phyloP scores from a whole-genome alignment of 2,888 invertebrate genomes.

The Rotaria sp. region DNA sequence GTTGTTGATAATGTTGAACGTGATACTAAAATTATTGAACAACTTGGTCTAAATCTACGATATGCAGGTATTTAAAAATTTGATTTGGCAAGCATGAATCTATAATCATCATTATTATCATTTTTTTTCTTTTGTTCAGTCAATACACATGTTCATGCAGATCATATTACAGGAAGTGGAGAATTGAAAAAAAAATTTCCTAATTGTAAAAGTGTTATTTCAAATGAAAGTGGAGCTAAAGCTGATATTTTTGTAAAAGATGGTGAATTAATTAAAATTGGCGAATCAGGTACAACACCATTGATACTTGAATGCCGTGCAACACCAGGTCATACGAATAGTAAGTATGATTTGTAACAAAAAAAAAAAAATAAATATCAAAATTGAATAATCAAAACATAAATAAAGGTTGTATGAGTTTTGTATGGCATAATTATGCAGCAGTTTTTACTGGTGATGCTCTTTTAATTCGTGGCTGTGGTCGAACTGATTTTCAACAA shows the following conservation, averaged over 20 bases:
- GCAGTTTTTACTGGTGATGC: constrained; percentile 87
- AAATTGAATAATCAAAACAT: neutral
- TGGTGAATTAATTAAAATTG: constrained; percentile 60
- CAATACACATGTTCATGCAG: constrained; percentile 97
- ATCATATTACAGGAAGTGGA: constrained; percentile 91
- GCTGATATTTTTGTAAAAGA: constrained; percentile 73
- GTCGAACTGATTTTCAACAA: constrained; percentile 76
- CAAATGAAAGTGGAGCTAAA: constrained; percentile 70
- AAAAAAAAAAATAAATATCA: neutral
- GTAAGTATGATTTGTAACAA: neutral
- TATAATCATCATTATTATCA: neutral
- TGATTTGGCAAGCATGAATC: neutral
- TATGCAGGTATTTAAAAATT: constrained; percentile 49
- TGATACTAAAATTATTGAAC: constrained; percentile 52
- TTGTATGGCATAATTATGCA: constrained; percentile 20
- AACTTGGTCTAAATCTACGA: constrained; percentile 55
- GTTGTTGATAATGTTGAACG: constrained; percentile 67
- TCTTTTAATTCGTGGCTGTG: constrained; percentile 66
- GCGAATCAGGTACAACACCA: neutral
- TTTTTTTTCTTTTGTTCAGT: constrained; percentile 59
- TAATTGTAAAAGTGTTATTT: constrained; percentile 73
- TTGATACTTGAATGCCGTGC: neutral
- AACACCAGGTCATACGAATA: constrained; percentile 38
- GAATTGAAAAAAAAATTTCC: constrained; percentile 69
- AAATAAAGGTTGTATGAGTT: constrained; percentile 20